Conservation (phyloP, 1,140 invertebrate genomes). For the Drosophila navojoa region DNA sequence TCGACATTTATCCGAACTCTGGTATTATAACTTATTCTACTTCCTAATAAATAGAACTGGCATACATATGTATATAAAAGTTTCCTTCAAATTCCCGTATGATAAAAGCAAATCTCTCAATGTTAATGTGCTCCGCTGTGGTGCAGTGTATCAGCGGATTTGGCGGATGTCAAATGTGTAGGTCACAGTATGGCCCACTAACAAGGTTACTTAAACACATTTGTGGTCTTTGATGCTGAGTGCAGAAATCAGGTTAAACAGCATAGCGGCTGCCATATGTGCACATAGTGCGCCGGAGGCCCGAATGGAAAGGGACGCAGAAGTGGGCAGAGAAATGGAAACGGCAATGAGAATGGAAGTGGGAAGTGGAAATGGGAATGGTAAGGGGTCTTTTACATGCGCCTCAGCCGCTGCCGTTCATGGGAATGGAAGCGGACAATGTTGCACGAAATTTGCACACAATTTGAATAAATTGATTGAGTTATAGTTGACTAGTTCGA, state of each 20-base stretch:
- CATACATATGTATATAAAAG: too few species aligned
- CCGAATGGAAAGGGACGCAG: too few species aligned
- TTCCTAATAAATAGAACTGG: too few species aligned
- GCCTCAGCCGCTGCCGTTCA: conserved; percentile 1
- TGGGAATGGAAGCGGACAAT: conserved; percentile 45
- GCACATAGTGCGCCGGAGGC: conserved; percentile 12
- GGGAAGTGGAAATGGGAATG: neutral
- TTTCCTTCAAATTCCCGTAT: too few species aligned
- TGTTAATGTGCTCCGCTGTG: too few species aligned
- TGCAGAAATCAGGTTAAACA: conserved; percentile 45
- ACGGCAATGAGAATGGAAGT: too few species aligned
- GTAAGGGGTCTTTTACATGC: conserved; percentile 1
- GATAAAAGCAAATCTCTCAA: too few species aligned
- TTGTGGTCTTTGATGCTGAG: conserved; percentile 51
- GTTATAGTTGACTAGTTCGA: conserved; percentile 62
- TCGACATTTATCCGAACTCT: too few species aligned
- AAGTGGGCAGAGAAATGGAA: too few species aligned
- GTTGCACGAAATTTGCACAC: conserved; percentile 71
- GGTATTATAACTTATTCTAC: too few species aligned
- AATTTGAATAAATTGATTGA: conserved; percentile 81
- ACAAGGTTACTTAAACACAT: conserved; percentile 53
- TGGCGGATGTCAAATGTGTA: too few species aligned
- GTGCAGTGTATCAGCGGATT: too few species aligned
- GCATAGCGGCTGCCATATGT: conserved; percentile 36
- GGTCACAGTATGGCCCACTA: conserved; percentile 15